Evolutionary conservation across 1,140 invertebrate genomes (phyloP), one percentile per base, ranked within the genome.

Genomic region (Diachasmimorpha longicaudata): DNA sequence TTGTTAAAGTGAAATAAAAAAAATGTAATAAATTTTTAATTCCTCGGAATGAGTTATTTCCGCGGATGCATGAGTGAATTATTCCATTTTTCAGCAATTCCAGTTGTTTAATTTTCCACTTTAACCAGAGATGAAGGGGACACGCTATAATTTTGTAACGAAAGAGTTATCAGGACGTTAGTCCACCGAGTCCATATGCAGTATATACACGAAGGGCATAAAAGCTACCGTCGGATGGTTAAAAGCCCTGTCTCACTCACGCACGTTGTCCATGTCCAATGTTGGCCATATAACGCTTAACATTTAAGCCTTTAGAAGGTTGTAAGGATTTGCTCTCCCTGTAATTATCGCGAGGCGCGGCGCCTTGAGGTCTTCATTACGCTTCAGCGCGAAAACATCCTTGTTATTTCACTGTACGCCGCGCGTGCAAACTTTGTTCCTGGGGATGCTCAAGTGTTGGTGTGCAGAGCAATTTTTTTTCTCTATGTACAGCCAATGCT

Each of bases 281-380:
- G 58, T 63, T 63, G 82, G 80, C 84, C 83, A 81, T 87, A 87
- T 88, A 89, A 85, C 87, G 85, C 87, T 88, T 87, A 89, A 89
- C 88, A 89, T 89, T 89, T 87, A 86, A 88, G 86, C 84, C 88
- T 87, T 88, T 89, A 88, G 87, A 89, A 88, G 88, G 87, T 86
- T 87, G 88, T 88, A 88, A 89, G 86, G 83, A 79, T 87, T 87
- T 84, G 85, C 85, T 9, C 78, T 88, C 88, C 86, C 88, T 89
- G 88, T 89, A 89, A 89, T 89, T 89, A 89, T 89, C 85, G 84
- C 81, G 83, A 88, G 86, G 87, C 86, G 88, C 88, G 87, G 88
- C 87, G 87, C 88, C 86, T 87, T 89, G 87, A 89, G 88, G 85
- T 89, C 88, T 89, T 89, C 88, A 89, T 89, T 89, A 87, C 83